These are phyloP conservation scores for Phrynosoma blainvillii DNA, from an alignment of 2,113 vertebrate species.

Conservation along the genomic window DNA sequence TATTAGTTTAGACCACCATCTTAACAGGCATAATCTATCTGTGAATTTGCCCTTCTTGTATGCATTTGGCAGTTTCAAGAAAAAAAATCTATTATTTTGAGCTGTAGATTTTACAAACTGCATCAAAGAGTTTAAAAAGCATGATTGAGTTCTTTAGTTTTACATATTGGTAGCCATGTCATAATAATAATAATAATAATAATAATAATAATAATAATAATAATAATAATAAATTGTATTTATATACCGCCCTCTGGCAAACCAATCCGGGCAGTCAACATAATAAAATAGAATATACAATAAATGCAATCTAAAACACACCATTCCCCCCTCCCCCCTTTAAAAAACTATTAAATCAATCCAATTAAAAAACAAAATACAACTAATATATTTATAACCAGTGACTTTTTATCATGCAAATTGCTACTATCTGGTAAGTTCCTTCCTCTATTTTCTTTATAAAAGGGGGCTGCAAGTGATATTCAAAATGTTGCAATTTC, in stretches of 20 bases:
- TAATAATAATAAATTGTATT: too few species aligned
- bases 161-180: constrained; percentile 68
- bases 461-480: constrained; percentile 81
- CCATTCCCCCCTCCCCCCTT: too few species aligned
- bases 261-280: too few species aligned
- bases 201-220: too few species aligned
- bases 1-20: constrained; percentile 32
- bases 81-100: constrained; percentile 74
- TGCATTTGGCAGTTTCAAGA: constrained; percentile 66
- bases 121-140: constrained; percentile 69
- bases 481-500: constrained; percentile 85
- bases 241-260: too few species aligned
- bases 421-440: constrained; percentile 83
- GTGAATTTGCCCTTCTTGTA: constrained; percentile 40
- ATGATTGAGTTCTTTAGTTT: constrained; percentile 66
- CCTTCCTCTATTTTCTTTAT: constrained; percentile 76
- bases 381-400: too few species aligned
- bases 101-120: constrained; percentile 52
- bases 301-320: too few species aligned
- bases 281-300: too few species aligned
- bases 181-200: too few species aligned
- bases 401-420: constrained; percentile 85
- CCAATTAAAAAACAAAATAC: too few species aligned
- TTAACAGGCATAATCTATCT: constrained; percentile 47
- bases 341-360: too few species aligned